Conservation (phyloP, 2,113 vertebrate species). For the Stegostoma tigrinum region DNA sequence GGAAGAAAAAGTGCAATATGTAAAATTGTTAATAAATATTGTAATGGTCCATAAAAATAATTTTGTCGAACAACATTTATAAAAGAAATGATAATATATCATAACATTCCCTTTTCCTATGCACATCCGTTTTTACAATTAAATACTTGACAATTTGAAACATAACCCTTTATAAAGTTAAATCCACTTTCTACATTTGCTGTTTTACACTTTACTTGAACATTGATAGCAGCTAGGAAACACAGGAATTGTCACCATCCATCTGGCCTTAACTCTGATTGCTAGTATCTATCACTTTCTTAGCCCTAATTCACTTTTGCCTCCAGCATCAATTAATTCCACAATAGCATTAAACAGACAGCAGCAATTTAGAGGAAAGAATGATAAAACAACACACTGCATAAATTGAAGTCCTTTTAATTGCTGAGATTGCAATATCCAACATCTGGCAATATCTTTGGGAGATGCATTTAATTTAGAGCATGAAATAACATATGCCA, state of each 20-base stretch:
- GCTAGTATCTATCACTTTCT: neutral
- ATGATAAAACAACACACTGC: neutral
- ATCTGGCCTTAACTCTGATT: constrained; percentile 24
- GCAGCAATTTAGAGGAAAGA: neutral
- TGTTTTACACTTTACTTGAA: neutral
- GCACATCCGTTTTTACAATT: neutral
- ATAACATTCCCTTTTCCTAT: neutral
- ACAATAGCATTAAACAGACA: constrained; percentile 1
- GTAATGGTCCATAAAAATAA: neutral
- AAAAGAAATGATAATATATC: neutral
- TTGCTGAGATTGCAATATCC: constrained; percentile 32
- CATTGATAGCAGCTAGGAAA: constrained; percentile 14
- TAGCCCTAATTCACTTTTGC: neutral
- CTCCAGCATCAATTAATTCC: constrained; percentile 23
- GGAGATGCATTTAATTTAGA: constrained; percentile 30
- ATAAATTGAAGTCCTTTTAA: constrained; percentile 25
- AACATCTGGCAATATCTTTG: constrained; percentile 23
- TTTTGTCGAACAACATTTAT: neutral
- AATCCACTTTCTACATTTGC: neutral
- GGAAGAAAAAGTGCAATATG: neutral
- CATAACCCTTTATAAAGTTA: neutral
- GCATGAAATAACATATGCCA: neutral
- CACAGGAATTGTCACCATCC: constrained; percentile 2
- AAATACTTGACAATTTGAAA: constrained; percentile 6
- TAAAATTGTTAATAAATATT: neutral